Evolutionary conservation across 2,797 vertebrate species (phyloP).

Genomic region (Rhabdomys pumilio): DNA sequence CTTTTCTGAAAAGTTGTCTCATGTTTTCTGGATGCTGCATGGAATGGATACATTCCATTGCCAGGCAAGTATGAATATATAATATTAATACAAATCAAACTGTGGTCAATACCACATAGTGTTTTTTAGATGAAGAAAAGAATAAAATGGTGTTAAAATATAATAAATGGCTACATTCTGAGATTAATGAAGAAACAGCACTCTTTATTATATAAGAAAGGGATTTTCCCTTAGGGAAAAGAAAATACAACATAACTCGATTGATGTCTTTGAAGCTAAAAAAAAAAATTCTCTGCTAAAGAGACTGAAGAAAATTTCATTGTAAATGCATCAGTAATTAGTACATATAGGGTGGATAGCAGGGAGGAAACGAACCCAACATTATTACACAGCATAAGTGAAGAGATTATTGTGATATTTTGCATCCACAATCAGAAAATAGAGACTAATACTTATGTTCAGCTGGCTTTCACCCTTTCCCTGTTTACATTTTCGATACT

Average conservation of each 20-base stretch:
- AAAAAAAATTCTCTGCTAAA: constrained; percentile 57
- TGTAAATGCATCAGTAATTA: constrained; percentile 58
- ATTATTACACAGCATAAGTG: not conserved
- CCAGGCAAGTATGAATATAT: constrained; percentile 65
- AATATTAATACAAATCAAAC: constrained; percentile 85
- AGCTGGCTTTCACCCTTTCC: not conserved
- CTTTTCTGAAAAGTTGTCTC: constrained; percentile 72
- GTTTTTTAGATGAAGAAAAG: constrained; percentile 50
- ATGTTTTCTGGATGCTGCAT: constrained; percentile 63
- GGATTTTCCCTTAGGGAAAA: constrained; percentile 70
- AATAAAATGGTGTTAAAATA: constrained; percentile 80
- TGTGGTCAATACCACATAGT: constrained; percentile 85
- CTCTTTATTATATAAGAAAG: constrained; percentile 82
- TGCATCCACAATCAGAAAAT: not conserved
- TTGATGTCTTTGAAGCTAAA: constrained; percentile 73
- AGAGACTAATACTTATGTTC: not conserved
- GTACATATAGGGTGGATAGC: not conserved
- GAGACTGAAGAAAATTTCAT: constrained; percentile 13
- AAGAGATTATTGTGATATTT: constrained; percentile 59
- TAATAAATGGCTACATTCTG: constrained; percentile 80
- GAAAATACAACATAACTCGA: constrained; percentile 39
- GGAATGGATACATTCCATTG: constrained; percentile 41
- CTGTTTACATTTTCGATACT: not conserved
- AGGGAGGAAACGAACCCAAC: not conserved
- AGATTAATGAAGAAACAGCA: constrained; percentile 81